Conservation (phyloP, 2,797 vertebrate genomes). For the Chelmon rostratus region DNA sequence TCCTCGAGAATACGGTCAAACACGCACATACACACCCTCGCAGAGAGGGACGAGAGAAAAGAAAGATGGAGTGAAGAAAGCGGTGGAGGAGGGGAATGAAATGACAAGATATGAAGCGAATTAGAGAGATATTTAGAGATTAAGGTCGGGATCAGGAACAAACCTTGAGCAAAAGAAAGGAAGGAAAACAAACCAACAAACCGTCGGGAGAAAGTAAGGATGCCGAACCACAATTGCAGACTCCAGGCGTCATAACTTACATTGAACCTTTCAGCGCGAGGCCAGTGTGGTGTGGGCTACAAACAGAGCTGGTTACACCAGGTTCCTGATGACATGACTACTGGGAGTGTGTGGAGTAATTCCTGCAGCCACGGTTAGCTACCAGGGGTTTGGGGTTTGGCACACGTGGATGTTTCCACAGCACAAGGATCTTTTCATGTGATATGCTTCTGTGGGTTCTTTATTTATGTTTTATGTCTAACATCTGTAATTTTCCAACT, state of each 20-base stretch:
- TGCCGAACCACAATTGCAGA: constrained; percentile 78
- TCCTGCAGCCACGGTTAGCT: constrained; percentile 71
- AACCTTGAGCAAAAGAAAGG: constrained; percentile 17
- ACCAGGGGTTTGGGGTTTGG: constrained; percentile 81
- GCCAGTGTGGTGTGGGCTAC: constrained; percentile 75
- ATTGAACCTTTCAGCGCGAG: constrained; percentile 80
- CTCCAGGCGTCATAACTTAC: constrained; percentile 70
- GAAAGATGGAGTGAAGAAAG: constrained; percentile 5
- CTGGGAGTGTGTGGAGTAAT: constrained; percentile 71
- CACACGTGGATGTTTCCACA: constrained; percentile 62
- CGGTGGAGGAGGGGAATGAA: constrained; percentile 7
- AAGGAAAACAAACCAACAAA: constrained; percentile 49
- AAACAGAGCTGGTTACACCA: constrained; percentile 61
- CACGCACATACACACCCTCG: constrained; percentile 3
- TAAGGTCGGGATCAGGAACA: background rate
- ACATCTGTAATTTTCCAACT: constrained; percentile 27
- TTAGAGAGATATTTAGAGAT: constrained; percentile 6
- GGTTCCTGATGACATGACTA: constrained; percentile 74
- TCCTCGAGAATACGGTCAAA: constrained; percentile 49
- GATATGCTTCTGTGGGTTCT: constrained; percentile 41
- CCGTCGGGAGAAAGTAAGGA: constrained; percentile 62
- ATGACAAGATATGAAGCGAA: constrained; percentile 40
- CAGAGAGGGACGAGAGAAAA: background rate
- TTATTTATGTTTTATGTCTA: constrained; percentile 17
- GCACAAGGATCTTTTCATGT: constrained; percentile 62